These are phyloP conservation scores for Neodiprion pinetum DNA, from an alignment of 1,140 invertebrate genomes.

Conservation along the genomic window DNA sequence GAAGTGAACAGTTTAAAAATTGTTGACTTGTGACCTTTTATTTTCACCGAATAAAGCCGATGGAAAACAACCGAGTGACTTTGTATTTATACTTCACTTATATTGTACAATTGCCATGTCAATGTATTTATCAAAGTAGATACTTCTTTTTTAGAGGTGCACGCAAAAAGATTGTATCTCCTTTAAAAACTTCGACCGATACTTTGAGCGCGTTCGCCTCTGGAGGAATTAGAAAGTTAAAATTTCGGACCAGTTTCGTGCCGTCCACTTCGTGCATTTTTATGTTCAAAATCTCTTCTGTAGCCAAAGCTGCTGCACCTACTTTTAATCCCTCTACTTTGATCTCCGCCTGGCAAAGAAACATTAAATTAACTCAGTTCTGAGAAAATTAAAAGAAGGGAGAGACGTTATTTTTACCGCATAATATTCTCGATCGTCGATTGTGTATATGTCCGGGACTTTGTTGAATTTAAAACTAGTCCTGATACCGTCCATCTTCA, in stretches of 20 bases:
- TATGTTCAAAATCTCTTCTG: conserved; percentile 34
- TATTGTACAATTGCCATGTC: too few relatives aligned
- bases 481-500: conserved; percentile 25
- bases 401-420: conserved; percentile 11
- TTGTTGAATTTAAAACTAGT: conserved; percentile 30
- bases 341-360: conserved; percentile 31
- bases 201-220: conserved; percentile 32
- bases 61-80: conserved; percentile 28
- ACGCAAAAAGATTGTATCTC: conserved; percentile 31
- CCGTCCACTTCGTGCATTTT: conserved; percentile 32
- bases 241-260: conserved; percentile 21
- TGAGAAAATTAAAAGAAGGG: not conserved
- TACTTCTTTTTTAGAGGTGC: conserved; percentile 18
- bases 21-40: conserved; percentile 35
- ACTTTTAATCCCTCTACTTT: conserved; percentile 36
- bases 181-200: conserved; percentile 33
- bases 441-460: conserved; percentile 32
- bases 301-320: conserved; percentile 31
- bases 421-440: conserved; percentile 32
- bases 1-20: conserved; percentile 27
- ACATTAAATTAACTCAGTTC: not conserved
- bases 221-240: conserved; percentile 34
- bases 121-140: conserved; percentile 4
- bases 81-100: not conserved
- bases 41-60: conserved; percentile 39